These are phyloP conservation scores for Parasteatoda tepidariorum DNA, from an alignment of 1,140 invertebrate species.

Conservation along the genomic window DNA sequence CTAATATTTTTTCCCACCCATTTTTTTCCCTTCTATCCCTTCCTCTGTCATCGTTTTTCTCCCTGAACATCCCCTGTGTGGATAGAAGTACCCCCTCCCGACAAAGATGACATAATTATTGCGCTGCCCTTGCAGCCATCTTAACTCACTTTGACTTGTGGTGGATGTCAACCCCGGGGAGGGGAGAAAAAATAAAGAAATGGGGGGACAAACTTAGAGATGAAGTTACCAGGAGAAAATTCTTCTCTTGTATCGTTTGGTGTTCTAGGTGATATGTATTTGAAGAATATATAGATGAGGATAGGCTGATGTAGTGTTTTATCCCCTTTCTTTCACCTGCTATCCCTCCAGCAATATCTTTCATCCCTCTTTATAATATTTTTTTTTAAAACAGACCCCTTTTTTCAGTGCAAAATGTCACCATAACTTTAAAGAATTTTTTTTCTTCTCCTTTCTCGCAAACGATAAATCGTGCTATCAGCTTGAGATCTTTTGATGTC, in stretches of 20 bases:
- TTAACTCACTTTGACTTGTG: constrained; percentile 44
- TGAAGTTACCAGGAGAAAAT: neutral
- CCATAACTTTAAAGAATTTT: no score
- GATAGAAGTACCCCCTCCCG: neutral
- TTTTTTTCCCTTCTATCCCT: neutral
- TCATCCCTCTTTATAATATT: neutral
- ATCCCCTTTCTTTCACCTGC: neutral
- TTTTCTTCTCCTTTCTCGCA: no score
- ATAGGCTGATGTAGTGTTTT: constrained; percentile 4
- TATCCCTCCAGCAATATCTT: neutral
- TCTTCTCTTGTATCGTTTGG: constrained; percentile 14
- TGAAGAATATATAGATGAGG: constrained; percentile 6
- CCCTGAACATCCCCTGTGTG: neutral
- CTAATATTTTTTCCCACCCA: neutral
- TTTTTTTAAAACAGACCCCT: constrained; percentile 7
- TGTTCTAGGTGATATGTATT: constrained; percentile 24
- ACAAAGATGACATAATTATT: constrained; percentile 49
- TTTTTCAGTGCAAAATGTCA: no score
- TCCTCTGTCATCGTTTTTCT: neutral
- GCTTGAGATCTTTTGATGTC: no score
- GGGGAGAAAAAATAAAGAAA: neutral
- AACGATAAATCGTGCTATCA: no score
- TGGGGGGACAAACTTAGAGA: neutral
- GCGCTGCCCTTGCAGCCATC: neutral
- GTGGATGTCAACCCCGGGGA: neutral